Conservation (phyloP, 2,797 vertebrate species). For the Orientallactaga sibirica region DNA sequence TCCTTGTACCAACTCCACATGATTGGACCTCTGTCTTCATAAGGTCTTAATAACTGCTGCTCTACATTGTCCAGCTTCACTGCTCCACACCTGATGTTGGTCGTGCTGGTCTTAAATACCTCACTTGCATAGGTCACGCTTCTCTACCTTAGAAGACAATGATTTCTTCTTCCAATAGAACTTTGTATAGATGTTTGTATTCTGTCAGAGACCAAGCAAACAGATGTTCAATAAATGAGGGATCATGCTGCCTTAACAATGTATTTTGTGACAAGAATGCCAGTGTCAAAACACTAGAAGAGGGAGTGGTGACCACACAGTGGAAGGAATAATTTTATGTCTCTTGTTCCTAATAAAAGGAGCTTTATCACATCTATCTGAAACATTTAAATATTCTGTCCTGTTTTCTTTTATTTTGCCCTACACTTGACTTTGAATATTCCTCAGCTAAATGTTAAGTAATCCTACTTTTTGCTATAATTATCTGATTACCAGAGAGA, state of each 20-base stretch:
- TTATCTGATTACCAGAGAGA: constrained; percentile 67
- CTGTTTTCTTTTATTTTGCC: constrained; percentile 42
- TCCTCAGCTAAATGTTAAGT: constrained; percentile 39
- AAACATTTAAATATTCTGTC: neutral
- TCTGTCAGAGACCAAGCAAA: neutral
- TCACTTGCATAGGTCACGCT: no score
- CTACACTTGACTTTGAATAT: constrained; percentile 41
- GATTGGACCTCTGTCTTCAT: no score
- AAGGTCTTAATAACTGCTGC: no score
- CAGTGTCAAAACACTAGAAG: neutral
- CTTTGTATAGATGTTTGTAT: neutral
- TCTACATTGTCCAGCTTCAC: no score
- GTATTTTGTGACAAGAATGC: neutral
- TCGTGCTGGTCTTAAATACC: neutral
- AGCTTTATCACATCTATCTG: neutral
- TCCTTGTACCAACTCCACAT: no score
- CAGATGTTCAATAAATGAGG: constrained; percentile 5
- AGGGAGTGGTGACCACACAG: neutral
- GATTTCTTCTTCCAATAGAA: neutral
- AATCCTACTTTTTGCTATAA: constrained; percentile 56
- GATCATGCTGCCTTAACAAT: neutral
- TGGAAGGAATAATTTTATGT: neutral
- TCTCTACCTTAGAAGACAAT: neutral
- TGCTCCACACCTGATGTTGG: no score
- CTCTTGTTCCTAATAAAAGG: neutral